Conservation (phyloP, 2,888 invertebrate species). For the Zygogramma bicolorata region DNA sequence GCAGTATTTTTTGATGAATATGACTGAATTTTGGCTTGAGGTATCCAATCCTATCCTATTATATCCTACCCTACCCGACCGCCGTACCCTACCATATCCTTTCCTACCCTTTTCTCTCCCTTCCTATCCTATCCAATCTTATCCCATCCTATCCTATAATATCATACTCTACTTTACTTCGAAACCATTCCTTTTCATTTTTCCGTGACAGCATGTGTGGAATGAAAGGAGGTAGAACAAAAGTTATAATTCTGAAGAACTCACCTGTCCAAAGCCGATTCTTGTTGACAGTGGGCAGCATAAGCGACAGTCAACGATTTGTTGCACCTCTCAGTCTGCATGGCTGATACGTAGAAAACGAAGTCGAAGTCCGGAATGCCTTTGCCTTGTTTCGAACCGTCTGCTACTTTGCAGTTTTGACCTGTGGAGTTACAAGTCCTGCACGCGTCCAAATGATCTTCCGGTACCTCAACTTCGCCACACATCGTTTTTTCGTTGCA, state of each 20-base stretch:
- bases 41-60: too few species aligned
- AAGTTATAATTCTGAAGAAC: too few species aligned
- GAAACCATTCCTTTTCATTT: neutral
- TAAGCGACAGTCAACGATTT: slow-evolving; percentile 94
- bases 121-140: too few species aligned
- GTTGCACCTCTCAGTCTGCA: slow-evolving; percentile 92
- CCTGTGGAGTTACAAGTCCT: slow-evolving; percentile 90
- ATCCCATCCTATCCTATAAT: too few species aligned
- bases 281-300: slow-evolving; percentile 98
- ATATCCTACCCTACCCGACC: too few species aligned
- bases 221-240: too few species aligned
- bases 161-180: neutral
- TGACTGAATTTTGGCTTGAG: too few species aligned
- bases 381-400: slow-evolving; percentile 70
- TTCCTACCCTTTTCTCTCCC: too few species aligned
- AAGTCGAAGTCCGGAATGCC: slow-evolving; percentile 91
- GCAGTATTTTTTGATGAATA: too few species aligned
- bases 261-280: slow-evolving; percentile 83
- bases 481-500: slow-evolving; percentile 91
- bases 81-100: too few species aligned
- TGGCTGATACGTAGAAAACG: slow-evolving; percentile 95
- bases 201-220: too few species aligned
- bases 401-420: slow-evolving; percentile 78
- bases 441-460: slow-evolving; percentile 93
- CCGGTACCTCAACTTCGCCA: slow-evolving; percentile 95